Evolutionary conservation across 2,888 invertebrate genomes (phyloP), one percentile per base, ranked within the genome.

Genomic region (Hypselothyrea guttata): DNA sequence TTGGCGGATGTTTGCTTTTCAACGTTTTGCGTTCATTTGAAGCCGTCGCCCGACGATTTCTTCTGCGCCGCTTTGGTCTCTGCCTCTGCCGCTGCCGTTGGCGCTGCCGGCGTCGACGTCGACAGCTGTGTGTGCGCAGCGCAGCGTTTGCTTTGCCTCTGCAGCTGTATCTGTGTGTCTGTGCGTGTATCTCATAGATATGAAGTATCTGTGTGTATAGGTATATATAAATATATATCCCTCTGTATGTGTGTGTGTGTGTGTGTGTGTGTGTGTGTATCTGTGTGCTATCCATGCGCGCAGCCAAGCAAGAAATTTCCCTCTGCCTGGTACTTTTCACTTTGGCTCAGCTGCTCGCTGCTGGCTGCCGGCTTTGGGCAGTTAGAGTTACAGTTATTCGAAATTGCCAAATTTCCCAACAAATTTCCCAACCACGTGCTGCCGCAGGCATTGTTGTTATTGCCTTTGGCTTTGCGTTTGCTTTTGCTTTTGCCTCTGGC

Each of bases 11-110:
- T 89, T 89, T 88, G 88, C 90, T 87, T 89, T 89, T 85, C 90
- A 87, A 90, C 90, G 90, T 89, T 90, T 90, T 89, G 88, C 87
- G 88, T 90, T 89, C 89, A 89, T 90, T 90, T 90, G 90, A 90
- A 87, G 84, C 85, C 71, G 73, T 85, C 77, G 84, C 79, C 84
- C 81, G 72, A 78, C 82, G 78, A 84, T 82, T 86, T 86, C 86
- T 85, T 83, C 75, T 81, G 78, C 75, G 78, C 78, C 76, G 75
- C 81, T 77, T 62, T 61, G 72, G 48, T 37, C 64, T 33, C 59
- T 56, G 71, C 69, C 59, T 35, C 67, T 66, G 76, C 48, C 31
- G 54, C 65, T 59, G 75, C 71, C 9, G 56, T 65, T 56, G 64
- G 51, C 63, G 13, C 59, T 55, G 72, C 68, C 63, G 30, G 13